Evolutionary conservation across 2,797 vertebrate species (phyloP).

Genomic region (Miichthys miiuy): DNA sequence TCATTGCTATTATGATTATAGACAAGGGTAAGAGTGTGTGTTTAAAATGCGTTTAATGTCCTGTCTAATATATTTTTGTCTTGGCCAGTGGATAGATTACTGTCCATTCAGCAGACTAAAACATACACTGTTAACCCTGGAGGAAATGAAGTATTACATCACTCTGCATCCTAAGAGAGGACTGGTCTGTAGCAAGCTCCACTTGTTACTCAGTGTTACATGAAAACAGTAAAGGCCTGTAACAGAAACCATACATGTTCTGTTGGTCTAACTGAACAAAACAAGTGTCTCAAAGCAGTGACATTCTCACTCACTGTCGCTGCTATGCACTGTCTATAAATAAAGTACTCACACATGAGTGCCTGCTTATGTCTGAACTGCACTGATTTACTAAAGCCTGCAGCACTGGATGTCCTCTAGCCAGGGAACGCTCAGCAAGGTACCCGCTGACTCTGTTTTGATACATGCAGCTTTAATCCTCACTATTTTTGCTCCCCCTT

Average conservation of each 20-base stretch:
- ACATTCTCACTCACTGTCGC: constrained; percentile 25
- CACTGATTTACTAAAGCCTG: constrained; percentile 55
- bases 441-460: constrained; percentile 35
- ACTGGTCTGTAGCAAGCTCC: constrained; percentile 40
- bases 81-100: not conserved
- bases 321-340: constrained; percentile 47
- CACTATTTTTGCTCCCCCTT: not conserved
- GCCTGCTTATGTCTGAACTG: constrained; percentile 33
- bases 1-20: not conserved
- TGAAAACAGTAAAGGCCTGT: constrained; percentile 22
- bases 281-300: constrained; percentile 19
- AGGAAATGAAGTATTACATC: constrained; percentile 51
- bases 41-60: not conserved
- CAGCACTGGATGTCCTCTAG: constrained; percentile 30
- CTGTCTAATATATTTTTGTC: not conserved
- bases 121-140: constrained; percentile 3
- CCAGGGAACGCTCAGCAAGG: constrained; percentile 6
- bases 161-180: constrained; percentile 37
- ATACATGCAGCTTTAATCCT: constrained; percentile 13
- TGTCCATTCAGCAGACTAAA: not conserved
- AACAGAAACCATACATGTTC: constrained; percentile 15
- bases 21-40: not conserved
- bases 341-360: constrained; percentile 57
- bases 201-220: constrained; percentile 37
- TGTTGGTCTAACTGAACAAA: constrained; percentile 14